These are phyloP conservation scores for Tenthredo amoena DNA, from an alignment of 2,888 invertebrate genomes.

Conservation along the genomic window DNA sequence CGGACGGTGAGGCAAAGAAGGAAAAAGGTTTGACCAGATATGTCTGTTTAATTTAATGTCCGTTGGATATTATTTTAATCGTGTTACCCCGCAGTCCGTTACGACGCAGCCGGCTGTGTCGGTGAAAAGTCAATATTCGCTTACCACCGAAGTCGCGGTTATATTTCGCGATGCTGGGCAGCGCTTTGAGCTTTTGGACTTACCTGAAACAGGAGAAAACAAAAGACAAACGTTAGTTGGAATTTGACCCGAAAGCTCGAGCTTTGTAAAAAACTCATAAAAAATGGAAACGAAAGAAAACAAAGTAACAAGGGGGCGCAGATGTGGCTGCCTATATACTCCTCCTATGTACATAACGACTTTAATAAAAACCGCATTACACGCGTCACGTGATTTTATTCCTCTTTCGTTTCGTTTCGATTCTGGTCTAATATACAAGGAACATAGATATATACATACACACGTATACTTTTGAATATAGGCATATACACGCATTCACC, in stretches of 20 bases:
- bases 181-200: slow-evolving; percentile 55
- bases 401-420: slow-evolving; percentile 54
- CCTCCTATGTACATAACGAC: slow-evolving; percentile 58
- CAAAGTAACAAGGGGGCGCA: slow-evolving; percentile 14
- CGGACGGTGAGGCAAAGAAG: background rate
- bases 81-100: background rate
- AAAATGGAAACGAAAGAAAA: slow-evolving; percentile 52
- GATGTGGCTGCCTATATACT: background rate
- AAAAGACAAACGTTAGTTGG: slow-evolving; percentile 5
- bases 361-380: slow-evolving; percentile 75
- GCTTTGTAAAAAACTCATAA: slow-evolving; percentile 49
- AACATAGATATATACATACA: background rate
- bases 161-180: background rate
- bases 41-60: background rate
- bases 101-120: background rate
- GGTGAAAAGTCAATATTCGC: slow-evolving; percentile 35
- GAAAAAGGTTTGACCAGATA: slow-evolving; percentile 2
- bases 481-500: background rate
- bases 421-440: slow-evolving; percentile 17
- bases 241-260: slow-evolving; percentile 23
- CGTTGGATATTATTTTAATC: background rate
- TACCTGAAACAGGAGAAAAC: slow-evolving; percentile 61
- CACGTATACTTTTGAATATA: background rate
- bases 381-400: slow-evolving; percentile 73
- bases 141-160: background rate